phyloP scores from a whole-genome alignment of 2,888 invertebrate genomes.

The Rhogogaster chlorosoma region DNA sequence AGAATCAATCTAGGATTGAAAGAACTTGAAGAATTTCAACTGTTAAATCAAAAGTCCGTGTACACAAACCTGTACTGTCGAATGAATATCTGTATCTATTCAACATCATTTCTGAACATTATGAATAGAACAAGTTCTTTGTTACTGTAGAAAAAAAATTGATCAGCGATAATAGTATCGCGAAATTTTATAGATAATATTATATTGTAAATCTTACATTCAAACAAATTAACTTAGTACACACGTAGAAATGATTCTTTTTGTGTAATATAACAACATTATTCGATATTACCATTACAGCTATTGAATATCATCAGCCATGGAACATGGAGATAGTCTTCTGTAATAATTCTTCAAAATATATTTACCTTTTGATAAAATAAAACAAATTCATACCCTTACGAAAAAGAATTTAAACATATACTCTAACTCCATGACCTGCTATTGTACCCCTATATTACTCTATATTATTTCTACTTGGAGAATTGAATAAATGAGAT shows the following conservation, averaged over 20 bases:
- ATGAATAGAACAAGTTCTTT: not conserved
- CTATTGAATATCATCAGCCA: not conserved
- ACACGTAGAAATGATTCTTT: no score
- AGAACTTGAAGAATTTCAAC: not conserved
- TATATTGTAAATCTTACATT: not conserved
- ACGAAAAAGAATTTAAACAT: not conserved
- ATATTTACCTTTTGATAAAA: not conserved
- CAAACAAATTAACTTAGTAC: no score
- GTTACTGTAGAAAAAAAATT: not conserved
- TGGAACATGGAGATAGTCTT: not conserved
- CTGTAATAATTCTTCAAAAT: not conserved
- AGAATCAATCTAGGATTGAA: not conserved
- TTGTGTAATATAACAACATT: no score
- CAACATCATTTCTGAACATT: not conserved
- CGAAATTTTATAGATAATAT: not conserved
- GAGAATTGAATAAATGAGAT: not conserved
- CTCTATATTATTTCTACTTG: not conserved
- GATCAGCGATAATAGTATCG: not conserved
- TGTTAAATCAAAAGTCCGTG: not conserved
- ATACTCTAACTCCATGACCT: not conserved
- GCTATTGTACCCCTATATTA: not conserved
- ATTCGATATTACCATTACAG: not conserved
- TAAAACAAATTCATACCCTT: not conserved
- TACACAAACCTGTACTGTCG: not conserved
- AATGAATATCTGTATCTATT: not conserved